Evolutionary conservation across 2,113 vertebrate species (phyloP).

Genomic region (Coracopsis vasa): DNA sequence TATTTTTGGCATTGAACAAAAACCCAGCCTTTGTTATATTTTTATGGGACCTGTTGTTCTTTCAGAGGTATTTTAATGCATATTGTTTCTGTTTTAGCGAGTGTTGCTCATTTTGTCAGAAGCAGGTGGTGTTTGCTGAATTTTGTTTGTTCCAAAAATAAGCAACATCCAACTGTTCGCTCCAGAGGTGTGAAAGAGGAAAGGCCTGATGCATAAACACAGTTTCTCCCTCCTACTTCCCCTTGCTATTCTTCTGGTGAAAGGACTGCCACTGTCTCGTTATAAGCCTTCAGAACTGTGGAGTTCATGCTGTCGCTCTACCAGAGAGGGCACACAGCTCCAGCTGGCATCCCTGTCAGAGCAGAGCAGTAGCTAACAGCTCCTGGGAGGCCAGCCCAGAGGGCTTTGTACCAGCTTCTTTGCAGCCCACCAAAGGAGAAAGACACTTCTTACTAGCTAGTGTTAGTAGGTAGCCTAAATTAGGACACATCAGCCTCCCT

Average conservation of each 20-base stretch:
- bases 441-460: not conserved
- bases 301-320: not conserved
- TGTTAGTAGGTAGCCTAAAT: not conserved
- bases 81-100: not conserved
- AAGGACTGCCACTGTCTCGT: not conserved
- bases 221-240: conserved; percentile 7
- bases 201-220: conserved; percentile 6
- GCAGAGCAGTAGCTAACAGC: not conserved
- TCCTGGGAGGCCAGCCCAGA: not conserved
- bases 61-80: conserved; percentile 28
- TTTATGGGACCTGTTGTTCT: not conserved
- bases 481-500: not conserved
- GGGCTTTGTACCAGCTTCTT: not conserved
- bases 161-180: conserved; percentile 28
- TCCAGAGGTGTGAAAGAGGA: conserved; percentile 44
- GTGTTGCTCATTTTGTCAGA: conserved; percentile 41
- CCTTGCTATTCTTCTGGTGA: conserved; percentile 34
- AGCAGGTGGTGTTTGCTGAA: conserved; percentile 63
- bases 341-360: not conserved
- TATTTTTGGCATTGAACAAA: not conserved
- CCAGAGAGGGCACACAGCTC: not conserved
- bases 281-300: not conserved
- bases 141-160: conserved; percentile 63
- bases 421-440: not conserved
- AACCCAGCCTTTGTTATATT: not conserved